Evolutionary conservation across 2,888 invertebrate genomes (phyloP), one percentile per base, ranked within the genome.

Genomic region (Bhutanitis thaidina): DNA sequence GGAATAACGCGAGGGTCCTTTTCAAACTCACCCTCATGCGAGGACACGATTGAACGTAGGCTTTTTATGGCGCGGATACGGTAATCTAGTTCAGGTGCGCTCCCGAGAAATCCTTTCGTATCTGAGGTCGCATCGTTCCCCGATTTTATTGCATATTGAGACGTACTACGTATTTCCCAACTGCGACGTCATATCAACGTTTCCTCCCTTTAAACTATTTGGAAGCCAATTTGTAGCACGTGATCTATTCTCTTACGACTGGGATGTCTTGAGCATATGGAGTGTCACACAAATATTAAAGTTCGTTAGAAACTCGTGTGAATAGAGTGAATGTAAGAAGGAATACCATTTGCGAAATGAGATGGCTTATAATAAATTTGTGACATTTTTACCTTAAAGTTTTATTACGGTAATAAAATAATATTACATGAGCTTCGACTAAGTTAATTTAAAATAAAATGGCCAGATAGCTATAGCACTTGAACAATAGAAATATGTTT

Each of bases 61-160:
- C 77, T 78, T 85, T 81, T 84, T 82, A 82, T 80, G 77, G 78
- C 71, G 56, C 61, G 77, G 80, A 80, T 80, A 82, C 80, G 75
- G 82, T 87, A 86, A 85, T 88, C 78, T 79, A 77, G 80, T 84
- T 83, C 88, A 87, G 88, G 88, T 86, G 87, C 74, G 78, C 77
- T 75, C 74, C 66, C 68, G 79, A 77, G 77, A 84, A 72, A 81
- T 83, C 80, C 81, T 71, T 71, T 61, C 71, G 73, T 68, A 75
- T 76, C 76, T 80, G 78, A 82, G 81, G 80, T 80, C 81, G 74
- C 76, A 76, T 82, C 80, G 80, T 73, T 80, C 80, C 67, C 61
- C 76, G 66, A 72, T 81, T 88, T 88, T 87, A 87, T 86, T 86
- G 85, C 84, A 84, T 87, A 87, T 88, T 89, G 88, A 85, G 83